phyloP scores from a whole-genome alignment of 2,113 vertebrate genomes.

The Pangasianodon hypophthalmus region DNA sequence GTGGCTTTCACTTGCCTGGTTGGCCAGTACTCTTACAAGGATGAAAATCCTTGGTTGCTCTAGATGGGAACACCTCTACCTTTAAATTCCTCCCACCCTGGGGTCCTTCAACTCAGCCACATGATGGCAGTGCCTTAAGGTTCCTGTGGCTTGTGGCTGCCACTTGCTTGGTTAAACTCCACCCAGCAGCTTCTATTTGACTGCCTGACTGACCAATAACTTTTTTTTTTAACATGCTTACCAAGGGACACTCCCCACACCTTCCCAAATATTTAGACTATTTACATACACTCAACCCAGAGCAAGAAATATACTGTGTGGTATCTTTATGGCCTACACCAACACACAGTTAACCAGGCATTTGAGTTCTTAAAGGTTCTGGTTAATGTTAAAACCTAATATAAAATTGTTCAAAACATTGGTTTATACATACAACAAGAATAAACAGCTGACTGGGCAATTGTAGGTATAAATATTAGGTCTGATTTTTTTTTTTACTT shows the following conservation, averaged over 20 bases:
- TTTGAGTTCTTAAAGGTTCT: background rate
- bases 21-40: background rate
- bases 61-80: conserved; percentile 42
- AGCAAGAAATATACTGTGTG: background rate
- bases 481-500: background rate
- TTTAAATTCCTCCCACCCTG: conserved; percentile 48
- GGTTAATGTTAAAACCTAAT: background rate
- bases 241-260: conserved; percentile 59
- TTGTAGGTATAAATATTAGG: background rate
- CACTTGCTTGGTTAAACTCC: conserved; percentile 55
- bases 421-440: background rate
- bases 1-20: conserved; percentile 27
- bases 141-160: conserved; percentile 55
- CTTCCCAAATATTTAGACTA: conserved; percentile 62
- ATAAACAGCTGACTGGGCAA: background rate
- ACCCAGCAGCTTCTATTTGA: conserved; percentile 52
- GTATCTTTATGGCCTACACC: background rate
- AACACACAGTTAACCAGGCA: background rate
- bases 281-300: conserved; percentile 32
- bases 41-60: conserved; percentile 15
- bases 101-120: conserved; percentile 45
- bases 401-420: background rate
- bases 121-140: conserved; percentile 55
- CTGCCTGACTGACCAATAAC: conserved; percentile 56
- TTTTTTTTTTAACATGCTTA: conserved; percentile 61